Percentiles rank a stretch among this genome's conserved stretches.
Conservation (phyloP, 2,797 vertebrate genomes). For the Acipenser transmontanus region DNA sequence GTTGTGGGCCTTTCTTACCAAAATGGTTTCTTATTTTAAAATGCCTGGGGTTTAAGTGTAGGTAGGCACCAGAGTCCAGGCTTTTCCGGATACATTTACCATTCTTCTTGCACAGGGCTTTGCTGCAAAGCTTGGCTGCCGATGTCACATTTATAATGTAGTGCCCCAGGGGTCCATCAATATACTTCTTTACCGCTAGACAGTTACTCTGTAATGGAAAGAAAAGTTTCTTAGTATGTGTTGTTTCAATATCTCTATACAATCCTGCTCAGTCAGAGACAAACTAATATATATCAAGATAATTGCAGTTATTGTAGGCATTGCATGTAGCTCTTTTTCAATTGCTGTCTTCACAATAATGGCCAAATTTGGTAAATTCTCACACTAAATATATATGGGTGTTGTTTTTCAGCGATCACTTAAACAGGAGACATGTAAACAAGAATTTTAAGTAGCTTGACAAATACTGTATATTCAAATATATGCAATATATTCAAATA, state of each 20-base stretch:
- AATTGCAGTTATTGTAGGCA: constrained; percentile 9
- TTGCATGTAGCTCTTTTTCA: not conserved
- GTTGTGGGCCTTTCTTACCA: constrained; percentile 35
- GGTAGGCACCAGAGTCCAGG: constrained; percentile 55
- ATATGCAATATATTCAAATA: too few species aligned
- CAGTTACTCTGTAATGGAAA: constrained; percentile 65
- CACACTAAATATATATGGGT: too few species aligned
- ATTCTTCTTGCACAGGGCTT: constrained; percentile 76
- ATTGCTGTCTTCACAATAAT: constrained; percentile 10
- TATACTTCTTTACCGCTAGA: constrained; percentile 65
- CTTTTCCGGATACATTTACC: constrained; percentile 76
- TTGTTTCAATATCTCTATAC: too few species aligned
- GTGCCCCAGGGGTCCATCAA: constrained; percentile 70
- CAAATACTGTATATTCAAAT: not conserved
- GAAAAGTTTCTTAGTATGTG: too few species aligned
- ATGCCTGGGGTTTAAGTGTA: constrained; percentile 70
- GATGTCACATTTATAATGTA: constrained; percentile 83
- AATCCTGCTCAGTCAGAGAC: not conserved
- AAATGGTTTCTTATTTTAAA: constrained; percentile 52
- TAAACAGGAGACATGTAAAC: constrained; percentile 25
- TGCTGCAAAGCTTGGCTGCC: constrained; percentile 81
- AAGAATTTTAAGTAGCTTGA: not conserved
- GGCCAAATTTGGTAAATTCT: not conserved
- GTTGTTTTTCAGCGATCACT: not conserved
- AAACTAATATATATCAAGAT: constrained; percentile 3